These are phyloP conservation scores for Forbesichthys papilliferus DNA, from an alignment of 2,113 vertebrate species.

Conservation along the genomic window DNA sequence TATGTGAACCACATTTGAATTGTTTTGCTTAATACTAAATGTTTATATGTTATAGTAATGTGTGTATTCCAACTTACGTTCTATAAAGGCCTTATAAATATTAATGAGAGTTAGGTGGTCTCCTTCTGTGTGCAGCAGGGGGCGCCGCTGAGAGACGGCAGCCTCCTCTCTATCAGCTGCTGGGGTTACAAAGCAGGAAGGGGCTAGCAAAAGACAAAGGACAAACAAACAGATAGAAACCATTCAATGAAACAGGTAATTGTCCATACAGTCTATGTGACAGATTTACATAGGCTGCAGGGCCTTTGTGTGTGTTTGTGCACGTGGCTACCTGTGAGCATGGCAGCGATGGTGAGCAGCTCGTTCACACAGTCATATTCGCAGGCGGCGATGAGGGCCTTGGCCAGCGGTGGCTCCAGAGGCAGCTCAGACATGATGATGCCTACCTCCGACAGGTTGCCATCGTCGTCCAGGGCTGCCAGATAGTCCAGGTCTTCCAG, in stretches of 20 bases:
- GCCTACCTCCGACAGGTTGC: constrained; percentile 86
- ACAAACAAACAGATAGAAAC: background rate
- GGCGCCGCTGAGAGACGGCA: constrained; percentile 69
- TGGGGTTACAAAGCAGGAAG: constrained; percentile 76
- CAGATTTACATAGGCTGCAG: background rate
- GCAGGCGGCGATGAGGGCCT: constrained; percentile 86
- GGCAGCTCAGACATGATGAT: constrained; percentile 88
- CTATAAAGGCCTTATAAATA: constrained; percentile 82
- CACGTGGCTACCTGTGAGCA: constrained; percentile 80
- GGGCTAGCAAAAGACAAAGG: constrained; percentile 62
- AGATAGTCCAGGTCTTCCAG: constrained; percentile 89
- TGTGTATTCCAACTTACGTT: constrained; percentile 75
- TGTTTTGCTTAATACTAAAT: background rate
- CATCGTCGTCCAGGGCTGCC: constrained; percentile 83
- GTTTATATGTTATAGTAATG: background rate
- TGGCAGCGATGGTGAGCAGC: constrained; percentile 87
- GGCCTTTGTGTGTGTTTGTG: too few species aligned
- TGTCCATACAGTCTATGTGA: background rate
- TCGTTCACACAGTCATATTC: constrained; percentile 87
- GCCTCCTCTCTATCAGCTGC: constrained; percentile 73
- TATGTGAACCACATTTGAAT: background rate
- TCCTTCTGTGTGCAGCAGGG: constrained; percentile 79
- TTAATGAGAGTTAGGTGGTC: constrained; percentile 89
- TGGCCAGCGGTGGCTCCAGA: constrained; percentile 82
- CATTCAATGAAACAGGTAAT: background rate